Evolutionary conservation across 1,140 invertebrate genomes (phyloP).

Genomic region (Rhagoletis pomonella): DNA sequence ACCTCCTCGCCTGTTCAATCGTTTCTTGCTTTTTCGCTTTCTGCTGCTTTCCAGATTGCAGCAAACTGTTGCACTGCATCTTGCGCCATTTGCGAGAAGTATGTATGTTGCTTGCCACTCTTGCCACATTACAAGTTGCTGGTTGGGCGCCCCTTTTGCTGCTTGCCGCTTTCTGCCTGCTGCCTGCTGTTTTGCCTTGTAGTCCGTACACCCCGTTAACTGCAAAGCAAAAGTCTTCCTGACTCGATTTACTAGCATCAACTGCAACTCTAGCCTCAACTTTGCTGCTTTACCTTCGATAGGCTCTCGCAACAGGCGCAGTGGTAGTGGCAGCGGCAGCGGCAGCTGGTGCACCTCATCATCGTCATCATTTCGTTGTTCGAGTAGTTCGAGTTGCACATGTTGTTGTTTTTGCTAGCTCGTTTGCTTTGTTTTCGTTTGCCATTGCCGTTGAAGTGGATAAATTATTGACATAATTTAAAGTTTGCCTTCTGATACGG

Average conservation of each 20-base stretch:
- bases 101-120: neutral
- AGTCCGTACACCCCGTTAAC: conserved; percentile 20
- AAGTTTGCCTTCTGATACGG: conserved; percentile 48
- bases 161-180: neutral
- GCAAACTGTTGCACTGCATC: neutral
- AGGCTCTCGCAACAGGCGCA: neutral
- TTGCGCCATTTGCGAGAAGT: neutral
- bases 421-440: neutral
- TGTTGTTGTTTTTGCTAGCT: neutral
- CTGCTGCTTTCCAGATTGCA: neutral
- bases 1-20: neutral
- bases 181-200: conserved; percentile 13
- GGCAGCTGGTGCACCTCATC: conserved; percentile 26
- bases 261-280: conserved; percentile 11
- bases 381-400: neutral
- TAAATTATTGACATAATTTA: conserved; percentile 49
- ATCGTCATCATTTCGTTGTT: conserved; percentile 6
- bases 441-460: conserved; percentile 35
- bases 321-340: neutral
- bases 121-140: conserved; percentile 33
- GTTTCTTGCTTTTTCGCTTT: neutral
- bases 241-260: conserved; percentile 42
- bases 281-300: neutral
- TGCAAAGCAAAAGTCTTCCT: conserved; percentile 41
- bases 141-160: neutral